phyloP scores from a whole-genome alignment of 2,797 vertebrate genomes.

The Rhincodon typus region DNA sequence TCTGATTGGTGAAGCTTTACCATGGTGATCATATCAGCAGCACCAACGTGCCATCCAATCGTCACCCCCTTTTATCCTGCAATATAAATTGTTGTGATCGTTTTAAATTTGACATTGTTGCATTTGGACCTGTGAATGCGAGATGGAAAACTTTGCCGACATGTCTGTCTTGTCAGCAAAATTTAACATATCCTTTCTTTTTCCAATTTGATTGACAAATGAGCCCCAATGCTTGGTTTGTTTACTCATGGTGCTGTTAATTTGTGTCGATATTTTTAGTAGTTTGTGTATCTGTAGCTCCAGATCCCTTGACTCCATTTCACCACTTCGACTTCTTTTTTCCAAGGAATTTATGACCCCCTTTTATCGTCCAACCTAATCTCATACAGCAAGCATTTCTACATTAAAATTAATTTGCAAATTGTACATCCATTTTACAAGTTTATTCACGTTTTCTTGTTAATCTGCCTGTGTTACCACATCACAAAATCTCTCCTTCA shows the following conservation, averaged over 20 bases:
- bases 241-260: neutral
- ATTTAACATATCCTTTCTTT: neutral
- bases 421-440: neutral
- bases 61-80: too few relatives aligned
- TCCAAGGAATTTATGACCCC: neutral
- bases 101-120: too few relatives aligned
- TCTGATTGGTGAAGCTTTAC: too few relatives aligned
- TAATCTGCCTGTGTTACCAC: neutral
- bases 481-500: neutral
- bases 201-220: neutral
- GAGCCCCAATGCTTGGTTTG: neutral
- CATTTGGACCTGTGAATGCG: too few relatives aligned
- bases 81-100: too few relatives aligned
- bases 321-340: neutral
- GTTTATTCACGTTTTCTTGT: neutral
- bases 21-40: too few relatives aligned
- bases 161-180: too few relatives aligned
- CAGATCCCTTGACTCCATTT: neutral
- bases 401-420: neutral
- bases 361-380: neutral
- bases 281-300: neutral
- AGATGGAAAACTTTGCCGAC: too few relatives aligned
- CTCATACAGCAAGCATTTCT: neutral
- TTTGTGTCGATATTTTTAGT: neutral
- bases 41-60: too few relatives aligned